phyloP scores from a whole-genome alignment of 2,888 invertebrate genomes.

The Drosophila pullipes region DNA sequence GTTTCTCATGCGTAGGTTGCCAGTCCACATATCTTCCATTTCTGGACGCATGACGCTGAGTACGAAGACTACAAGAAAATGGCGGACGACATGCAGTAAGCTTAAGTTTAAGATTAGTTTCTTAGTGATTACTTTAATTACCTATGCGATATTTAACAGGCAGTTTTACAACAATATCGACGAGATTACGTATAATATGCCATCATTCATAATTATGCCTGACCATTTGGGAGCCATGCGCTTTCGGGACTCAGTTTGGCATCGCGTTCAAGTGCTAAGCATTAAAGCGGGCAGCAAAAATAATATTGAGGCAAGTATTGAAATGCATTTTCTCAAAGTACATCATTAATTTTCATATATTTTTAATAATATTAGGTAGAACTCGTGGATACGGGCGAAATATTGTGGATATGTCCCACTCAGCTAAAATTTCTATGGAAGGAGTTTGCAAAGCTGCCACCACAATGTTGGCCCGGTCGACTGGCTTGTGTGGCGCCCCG shows the following conservation, averaged over 20 bases:
- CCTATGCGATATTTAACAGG: conserved; percentile 36
- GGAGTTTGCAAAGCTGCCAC: conserved; percentile 72
- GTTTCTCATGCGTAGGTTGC: conserved; percentile 62
- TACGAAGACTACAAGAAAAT: conserved; percentile 65
- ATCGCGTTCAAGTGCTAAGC: conserved; percentile 75
- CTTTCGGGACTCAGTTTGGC: conserved; percentile 67
- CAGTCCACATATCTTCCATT: conserved; percentile 80
- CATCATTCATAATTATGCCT: conserved; percentile 61
- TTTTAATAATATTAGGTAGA: conserved; percentile 57
- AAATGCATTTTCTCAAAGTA: too few species aligned
- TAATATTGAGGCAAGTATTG: conserved; percentile 67
- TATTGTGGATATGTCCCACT: conserved; percentile 60
- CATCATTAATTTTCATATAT: background rate
- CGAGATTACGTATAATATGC: conserved; percentile 57
- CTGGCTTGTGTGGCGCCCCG: conserved; percentile 75
- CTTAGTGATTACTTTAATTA: background rate
- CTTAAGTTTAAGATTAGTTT: background rate
- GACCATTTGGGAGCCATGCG: conserved; percentile 78
- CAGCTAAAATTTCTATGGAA: conserved; percentile 73
- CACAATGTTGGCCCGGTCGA: conserved; percentile 74
- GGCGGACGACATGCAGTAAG: conserved; percentile 78
- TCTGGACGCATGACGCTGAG: conserved; percentile 71
- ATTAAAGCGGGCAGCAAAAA: conserved; percentile 34
- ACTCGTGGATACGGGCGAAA: conserved; percentile 82
- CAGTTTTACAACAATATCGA: conserved; percentile 54